Conservation (phyloP, 1,140 invertebrate species). For the Bombus haemorrhoidalis region DNA sequence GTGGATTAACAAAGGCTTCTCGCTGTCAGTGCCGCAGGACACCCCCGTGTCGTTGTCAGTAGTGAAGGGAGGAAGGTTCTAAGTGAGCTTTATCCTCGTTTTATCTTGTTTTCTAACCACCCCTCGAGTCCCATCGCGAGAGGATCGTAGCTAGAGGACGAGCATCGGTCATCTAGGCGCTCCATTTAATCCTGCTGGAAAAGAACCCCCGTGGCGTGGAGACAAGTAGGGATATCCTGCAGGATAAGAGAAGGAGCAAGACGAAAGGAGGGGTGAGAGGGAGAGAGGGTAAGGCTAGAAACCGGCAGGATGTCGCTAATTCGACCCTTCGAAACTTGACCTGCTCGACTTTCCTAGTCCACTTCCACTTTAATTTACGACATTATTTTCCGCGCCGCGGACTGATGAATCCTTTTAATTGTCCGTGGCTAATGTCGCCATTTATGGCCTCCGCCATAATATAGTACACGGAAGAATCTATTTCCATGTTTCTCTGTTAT, state of each 20-base stretch:
- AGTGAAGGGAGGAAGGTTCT: conserved; percentile 27
- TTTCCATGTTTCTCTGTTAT: neutral
- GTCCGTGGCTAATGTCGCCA: conserved; percentile 12
- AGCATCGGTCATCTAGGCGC: conserved; percentile 82
- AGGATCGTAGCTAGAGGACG: conserved; percentile 59
- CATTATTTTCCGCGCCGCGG: neutral
- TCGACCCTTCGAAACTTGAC: conserved; percentile 77
- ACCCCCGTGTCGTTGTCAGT: conserved; percentile 32
- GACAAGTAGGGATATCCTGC: conserved; percentile 75
- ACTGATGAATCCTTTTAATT: conserved; percentile 33
- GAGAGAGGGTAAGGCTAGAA: conserved; percentile 5
- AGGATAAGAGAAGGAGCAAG: conserved; percentile 70
- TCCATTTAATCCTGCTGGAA: conserved; percentile 81
- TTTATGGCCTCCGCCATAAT: neutral
- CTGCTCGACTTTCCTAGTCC: conserved; percentile 68
- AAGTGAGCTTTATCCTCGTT: conserved; percentile 76
- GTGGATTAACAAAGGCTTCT: conserved; percentile 61
- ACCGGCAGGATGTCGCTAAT: conserved; percentile 73
- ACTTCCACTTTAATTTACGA: conserved; percentile 47
- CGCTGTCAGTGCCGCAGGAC: conserved; percentile 54
- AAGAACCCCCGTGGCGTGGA: conserved; percentile 75
- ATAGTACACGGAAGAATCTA: neutral
- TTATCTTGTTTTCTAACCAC: conserved; percentile 78
- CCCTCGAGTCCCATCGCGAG: conserved; percentile 56
- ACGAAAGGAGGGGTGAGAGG: conserved; percentile 8